phyloP scores from a whole-genome alignment of 1,140 invertebrate genomes.

The Babylonia areolata region DNA sequence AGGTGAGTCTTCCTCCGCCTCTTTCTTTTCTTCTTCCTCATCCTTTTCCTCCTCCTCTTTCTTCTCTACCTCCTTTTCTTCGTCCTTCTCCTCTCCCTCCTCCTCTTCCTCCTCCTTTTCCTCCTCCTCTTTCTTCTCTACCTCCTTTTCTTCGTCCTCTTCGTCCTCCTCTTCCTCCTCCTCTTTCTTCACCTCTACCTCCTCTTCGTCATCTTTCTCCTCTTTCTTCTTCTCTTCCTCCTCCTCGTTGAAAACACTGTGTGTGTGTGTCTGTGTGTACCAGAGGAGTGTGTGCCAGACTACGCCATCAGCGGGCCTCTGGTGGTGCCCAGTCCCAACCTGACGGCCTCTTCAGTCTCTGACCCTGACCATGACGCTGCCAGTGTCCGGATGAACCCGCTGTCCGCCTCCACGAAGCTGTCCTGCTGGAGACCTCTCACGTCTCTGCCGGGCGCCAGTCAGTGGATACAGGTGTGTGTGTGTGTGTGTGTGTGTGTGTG shows the following conservation, averaged over 20 bases:
- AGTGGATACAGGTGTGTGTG: conserved; percentile 19
- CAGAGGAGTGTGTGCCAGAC: conserved; percentile 60
- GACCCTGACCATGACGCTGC: conserved; percentile 48
- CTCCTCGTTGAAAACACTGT: no score
- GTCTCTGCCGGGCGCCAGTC: conserved; percentile 16
- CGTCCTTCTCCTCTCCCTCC: background rate
- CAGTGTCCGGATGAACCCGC: conserved; percentile 45
- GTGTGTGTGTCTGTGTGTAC: background rate
- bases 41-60: background rate
- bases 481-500: background rate
- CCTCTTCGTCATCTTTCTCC: background rate
- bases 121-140: background rate
- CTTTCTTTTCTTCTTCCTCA: background rate
- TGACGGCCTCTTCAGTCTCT: conserved; percentile 45
- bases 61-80: background rate
- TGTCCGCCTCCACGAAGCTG: conserved; percentile 19
- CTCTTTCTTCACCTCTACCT: background rate
- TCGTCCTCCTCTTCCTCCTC: background rate
- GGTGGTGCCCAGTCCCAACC: conserved; percentile 41
- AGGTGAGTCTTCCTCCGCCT: background rate
- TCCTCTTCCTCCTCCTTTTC: background rate
- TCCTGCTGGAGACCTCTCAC: conserved; percentile 54
- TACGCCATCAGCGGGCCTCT: conserved; percentile 63
- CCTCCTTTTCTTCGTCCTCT: background rate
- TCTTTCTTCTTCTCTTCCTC: background rate